These are phyloP conservation scores for Rattus norvegicus DNA, from an alignment of 2,113 vertebrate species.

Conservation along the genomic window DNA sequence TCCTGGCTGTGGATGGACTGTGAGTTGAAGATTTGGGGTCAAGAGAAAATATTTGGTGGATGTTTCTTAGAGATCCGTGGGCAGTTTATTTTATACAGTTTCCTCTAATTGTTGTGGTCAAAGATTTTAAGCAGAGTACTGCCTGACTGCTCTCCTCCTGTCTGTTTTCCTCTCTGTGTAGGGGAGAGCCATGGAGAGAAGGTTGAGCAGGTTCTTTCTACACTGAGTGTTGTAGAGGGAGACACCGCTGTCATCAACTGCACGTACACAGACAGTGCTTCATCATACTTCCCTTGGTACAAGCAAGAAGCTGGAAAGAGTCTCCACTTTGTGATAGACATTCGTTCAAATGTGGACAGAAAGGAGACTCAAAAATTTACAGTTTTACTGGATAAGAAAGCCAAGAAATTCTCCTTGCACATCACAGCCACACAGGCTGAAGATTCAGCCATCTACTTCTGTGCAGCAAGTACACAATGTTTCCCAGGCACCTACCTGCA, in stretches of 20 bases:
- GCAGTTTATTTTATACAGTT: neutral
- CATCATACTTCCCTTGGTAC: neutral
- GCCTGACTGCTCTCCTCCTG: neutral
- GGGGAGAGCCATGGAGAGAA: neutral
- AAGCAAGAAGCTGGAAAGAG: slow-evolving; percentile 47
- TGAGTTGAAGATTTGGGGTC: slow-evolving; percentile 47
- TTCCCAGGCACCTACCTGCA: neutral
- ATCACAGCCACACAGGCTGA: neutral
- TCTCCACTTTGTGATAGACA: neutral
- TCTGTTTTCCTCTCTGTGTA: slow-evolving; percentile 4
- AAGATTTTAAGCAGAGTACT: neutral
- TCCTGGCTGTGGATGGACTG: slow-evolving; percentile 24
- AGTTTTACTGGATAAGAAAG: neutral
- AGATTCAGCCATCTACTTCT: slow-evolving; percentile 48
- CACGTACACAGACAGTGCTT: neutral
- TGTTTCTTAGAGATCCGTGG: neutral
- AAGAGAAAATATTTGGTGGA: neutral
- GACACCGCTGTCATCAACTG: neutral
- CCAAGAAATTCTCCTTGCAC: neutral
- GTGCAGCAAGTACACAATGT: neutral
- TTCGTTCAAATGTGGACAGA: neutral
- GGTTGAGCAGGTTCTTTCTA: neutral
- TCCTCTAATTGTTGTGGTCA: neutral
- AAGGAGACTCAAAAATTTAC: neutral
- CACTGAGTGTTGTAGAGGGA: slow-evolving; percentile 14